Conservation (phyloP, 2,888 invertebrate species). For the Drosophila monieri region DNA sequence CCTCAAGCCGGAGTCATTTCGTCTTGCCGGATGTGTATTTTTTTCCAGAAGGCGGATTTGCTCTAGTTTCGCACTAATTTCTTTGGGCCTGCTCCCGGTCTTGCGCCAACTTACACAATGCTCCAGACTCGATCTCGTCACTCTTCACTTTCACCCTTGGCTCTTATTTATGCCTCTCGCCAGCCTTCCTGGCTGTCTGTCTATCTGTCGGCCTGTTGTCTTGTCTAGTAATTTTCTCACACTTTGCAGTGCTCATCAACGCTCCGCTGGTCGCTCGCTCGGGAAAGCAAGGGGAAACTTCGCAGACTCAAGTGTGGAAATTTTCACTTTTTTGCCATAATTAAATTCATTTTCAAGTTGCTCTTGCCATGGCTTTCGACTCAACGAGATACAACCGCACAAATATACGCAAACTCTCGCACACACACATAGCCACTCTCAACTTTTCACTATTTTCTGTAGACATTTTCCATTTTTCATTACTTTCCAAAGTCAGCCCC, state of each 20-base stretch:
- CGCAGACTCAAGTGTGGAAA: slow-evolving; percentile 78
- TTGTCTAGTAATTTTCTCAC: slow-evolving; percentile 72
- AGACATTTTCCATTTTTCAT: slow-evolving; percentile 70
- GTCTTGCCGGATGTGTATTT: not conserved
- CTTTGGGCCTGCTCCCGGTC: slow-evolving; percentile 9
- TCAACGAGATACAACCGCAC: slow-evolving; percentile 34
- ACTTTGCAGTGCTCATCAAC: slow-evolving; percentile 65
- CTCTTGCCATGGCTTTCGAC: slow-evolving; percentile 44
- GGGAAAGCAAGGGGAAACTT: slow-evolving; percentile 64
- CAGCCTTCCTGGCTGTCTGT: slow-evolving; percentile 36
- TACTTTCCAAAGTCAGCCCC: slow-evolving; percentile 58
- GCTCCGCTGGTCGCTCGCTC: slow-evolving; percentile 30
- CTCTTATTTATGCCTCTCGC: slow-evolving; percentile 61
- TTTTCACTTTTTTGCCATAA: slow-evolving; percentile 81
- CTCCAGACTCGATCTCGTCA: slow-evolving; percentile 24
- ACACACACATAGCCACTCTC: slow-evolving; percentile 30
- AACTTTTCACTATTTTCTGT: slow-evolving; percentile 54
- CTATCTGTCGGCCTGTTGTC: slow-evolving; percentile 50
- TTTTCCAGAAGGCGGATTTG: slow-evolving; percentile 24
- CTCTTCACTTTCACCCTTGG: slow-evolving; percentile 49
- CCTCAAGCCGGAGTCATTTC: slow-evolving; percentile 27
- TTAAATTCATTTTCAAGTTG: slow-evolving; percentile 79
- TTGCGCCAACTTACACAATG: slow-evolving; percentile 42
- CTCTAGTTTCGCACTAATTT: slow-evolving; percentile 22
- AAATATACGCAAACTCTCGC: slow-evolving; percentile 18